Evolutionary conservation across 2,888 invertebrate species (phyloP), one percentile per base, ranked within the genome.

Genomic region (Petrophora chlorosata): DNA sequence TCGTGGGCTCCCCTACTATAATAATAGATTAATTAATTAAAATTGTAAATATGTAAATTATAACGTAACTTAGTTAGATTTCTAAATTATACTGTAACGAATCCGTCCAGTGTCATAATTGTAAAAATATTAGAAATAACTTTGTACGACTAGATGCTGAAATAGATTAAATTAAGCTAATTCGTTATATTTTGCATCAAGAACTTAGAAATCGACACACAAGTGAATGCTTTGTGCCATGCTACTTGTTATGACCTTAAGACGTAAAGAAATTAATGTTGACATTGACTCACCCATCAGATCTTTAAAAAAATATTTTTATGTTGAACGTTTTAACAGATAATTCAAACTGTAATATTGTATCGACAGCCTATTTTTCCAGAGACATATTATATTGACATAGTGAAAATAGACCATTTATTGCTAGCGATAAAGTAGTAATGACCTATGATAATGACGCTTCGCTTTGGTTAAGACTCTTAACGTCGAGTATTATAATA

Each of bases 171-270:
- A 1, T 1, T 25, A 10, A 5, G 3, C 23, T 58, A 61, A 60
- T 53, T 46, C 44, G n/a, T n/a, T 59, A 42, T 22, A 55, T 43
- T 29, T 38, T 40, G 36, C 48, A 29, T 50, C 43, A 25, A 23
- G 53, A 58, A 35, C 23, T 8, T 15, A 12, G 22, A 28, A 29
- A 76, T 71, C 70, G 74, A 83, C 82, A 79, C 81, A 84, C 78
- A 85, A 85, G 82, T 84, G 79, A 84, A 82, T 81, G 71, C 79
- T 84, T 84, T 78, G 87, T 88, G 87, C 86, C 87, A 86, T 87
- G 71, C 78, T 67, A 65, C 43, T 40, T 50, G 13, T 45, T 50
- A 49, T 41, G 16, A 52, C 45, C 41, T 53, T 36, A 54, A 15
- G 10, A 41, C 23, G 13, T 15, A 30, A 35, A 30, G 19, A 5